Conservation (phyloP, 92 coral and sea anemone genomes). For the Actinostola sp. region DNA sequence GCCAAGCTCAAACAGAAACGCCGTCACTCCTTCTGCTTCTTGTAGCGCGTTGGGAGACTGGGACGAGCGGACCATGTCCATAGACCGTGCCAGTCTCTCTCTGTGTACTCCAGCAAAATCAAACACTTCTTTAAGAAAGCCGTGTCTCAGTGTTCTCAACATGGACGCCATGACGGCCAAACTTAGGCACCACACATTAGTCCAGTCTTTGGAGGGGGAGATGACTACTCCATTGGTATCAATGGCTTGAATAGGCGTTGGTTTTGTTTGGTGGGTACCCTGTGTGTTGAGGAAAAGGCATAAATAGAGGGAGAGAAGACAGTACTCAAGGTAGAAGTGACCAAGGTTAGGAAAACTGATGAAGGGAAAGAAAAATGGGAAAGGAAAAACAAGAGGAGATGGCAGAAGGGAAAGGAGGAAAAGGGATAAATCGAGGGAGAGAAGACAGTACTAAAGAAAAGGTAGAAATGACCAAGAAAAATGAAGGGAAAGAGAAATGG, state of each 20-base stretch:
- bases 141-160: conserved; percentile 86
- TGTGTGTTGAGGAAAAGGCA: too few species aligned
- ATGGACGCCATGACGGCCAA: conserved; percentile 94
- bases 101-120: conserved; percentile 97
- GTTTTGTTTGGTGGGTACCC: conserved; percentile 27
- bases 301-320: not conserved
- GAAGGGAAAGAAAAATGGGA: not conserved
- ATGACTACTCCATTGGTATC: conserved; percentile 14
- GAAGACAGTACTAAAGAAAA: not conserved
- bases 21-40: conserved; percentile 95
- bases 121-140: conserved; percentile 89
- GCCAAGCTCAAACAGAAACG: conserved; percentile 81
- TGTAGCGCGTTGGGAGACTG: conserved; percentile 68
- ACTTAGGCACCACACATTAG: conserved; percentile 86
- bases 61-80: conserved; percentile 79
- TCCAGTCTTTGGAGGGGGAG: conserved; percentile 62
- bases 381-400: not conserved
- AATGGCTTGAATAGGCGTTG: conserved; percentile 25
- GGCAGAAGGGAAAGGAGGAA: not conserved
- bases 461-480: not conserved
- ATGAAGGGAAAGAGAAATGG: not conserved
- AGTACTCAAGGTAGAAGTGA: too few species aligned
- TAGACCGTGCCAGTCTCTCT: conserved; percentile 85
- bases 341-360: too few species aligned
- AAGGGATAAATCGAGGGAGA: not conserved